phyloP scores from a whole-genome alignment of 2,797 vertebrate genomes.

The Sparus aurata region DNA sequence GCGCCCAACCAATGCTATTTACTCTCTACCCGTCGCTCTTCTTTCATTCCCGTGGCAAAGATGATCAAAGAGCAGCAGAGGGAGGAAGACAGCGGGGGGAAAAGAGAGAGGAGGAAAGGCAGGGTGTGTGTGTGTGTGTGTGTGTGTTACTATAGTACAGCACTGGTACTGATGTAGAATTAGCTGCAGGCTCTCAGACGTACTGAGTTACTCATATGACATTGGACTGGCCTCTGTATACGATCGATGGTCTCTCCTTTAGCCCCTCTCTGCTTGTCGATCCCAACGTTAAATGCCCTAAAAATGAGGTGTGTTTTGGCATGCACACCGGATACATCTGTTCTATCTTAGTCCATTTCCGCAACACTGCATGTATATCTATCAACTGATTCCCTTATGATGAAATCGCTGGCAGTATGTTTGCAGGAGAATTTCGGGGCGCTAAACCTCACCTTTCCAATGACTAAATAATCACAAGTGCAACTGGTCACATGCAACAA shows the following conservation, averaged over 20 bases:
- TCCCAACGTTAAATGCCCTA: slow-evolving; percentile 3
- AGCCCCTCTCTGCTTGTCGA: slow-evolving; percentile 5
- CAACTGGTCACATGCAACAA: slow-evolving; percentile 68
- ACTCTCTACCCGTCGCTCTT: slow-evolving; percentile 58
- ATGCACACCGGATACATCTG: neutral
- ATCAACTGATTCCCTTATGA: slow-evolving; percentile 17
- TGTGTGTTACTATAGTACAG: slow-evolving; percentile 23
- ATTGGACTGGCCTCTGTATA: slow-evolving; percentile 15
- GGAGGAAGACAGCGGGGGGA: slow-evolving; percentile 41
- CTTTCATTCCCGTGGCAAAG: slow-evolving; percentile 59
- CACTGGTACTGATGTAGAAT: slow-evolving; percentile 43
- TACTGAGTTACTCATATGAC: slow-evolving; percentile 20
- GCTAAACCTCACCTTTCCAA: slow-evolving; percentile 42
- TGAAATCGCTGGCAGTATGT: slow-evolving; percentile 15
- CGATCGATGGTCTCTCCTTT: neutral
- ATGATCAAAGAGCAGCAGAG: slow-evolving; percentile 70
- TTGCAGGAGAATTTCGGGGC: neutral
- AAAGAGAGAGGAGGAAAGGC: slow-evolving; percentile 9
- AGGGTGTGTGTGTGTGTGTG: neutral
- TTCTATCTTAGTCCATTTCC: slow-evolving; percentile 19
- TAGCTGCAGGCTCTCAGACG: slow-evolving; percentile 47
- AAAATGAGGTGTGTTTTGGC: neutral
- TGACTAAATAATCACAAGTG: slow-evolving; percentile 46
- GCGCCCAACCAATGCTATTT: slow-evolving; percentile 64
- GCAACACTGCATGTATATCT: neutral